Conservation (phyloP, 2,888 invertebrate genomes). For the Sisyra terminalis region DNA sequence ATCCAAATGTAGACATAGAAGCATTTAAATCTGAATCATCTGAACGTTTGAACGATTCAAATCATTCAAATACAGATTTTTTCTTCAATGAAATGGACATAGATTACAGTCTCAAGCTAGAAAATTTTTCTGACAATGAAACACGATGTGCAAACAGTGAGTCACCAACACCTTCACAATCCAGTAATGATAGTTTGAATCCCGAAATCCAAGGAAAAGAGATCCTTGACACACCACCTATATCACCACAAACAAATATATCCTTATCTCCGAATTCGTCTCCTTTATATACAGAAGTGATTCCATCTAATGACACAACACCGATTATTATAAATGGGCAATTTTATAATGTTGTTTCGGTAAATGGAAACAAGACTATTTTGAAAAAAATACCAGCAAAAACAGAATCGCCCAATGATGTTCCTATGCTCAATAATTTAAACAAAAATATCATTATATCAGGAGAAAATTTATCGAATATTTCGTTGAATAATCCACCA, state of each 20-base stretch:
- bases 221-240: slow-evolving; percentile 6
- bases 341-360: background rate
- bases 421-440: slow-evolving; percentile 1
- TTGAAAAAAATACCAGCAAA: background rate
- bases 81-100: background rate
- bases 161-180: slow-evolving; percentile 14
- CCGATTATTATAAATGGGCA: slow-evolving; percentile 1
- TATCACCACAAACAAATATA: background rate
- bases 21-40: too few relatives aligned
- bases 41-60: too few relatives aligned
- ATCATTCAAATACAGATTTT: background rate
- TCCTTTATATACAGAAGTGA: background rate
- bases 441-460: background rate
- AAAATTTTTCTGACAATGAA: slow-evolving; percentile 1
- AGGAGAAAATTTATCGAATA: background rate
- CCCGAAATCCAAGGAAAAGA: background rate
- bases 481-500: background rate
- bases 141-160: slow-evolving; percentile 1
- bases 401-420: background rate
- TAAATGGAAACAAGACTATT: background rate
- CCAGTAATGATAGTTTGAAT: slow-evolving; percentile 10
- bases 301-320: background rate
- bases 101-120: background rate
- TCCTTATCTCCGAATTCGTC: background rate
- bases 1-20: too few relatives aligned